Base-by-base conservation (phyloP, 2,113 vertebrate genomes). In the Micromys minutus region DNA sequence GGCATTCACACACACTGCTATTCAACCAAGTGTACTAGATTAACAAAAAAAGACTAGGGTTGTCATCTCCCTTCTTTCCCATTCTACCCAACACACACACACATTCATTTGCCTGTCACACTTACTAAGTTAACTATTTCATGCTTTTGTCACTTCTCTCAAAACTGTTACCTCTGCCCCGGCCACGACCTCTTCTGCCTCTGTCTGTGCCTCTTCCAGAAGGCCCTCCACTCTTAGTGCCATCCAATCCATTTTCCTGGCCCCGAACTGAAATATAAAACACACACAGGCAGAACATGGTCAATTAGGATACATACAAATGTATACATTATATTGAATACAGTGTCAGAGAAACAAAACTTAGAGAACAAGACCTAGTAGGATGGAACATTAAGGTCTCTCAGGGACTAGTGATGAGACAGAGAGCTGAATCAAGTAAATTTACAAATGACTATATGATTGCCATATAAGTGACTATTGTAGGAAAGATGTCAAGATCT, bases 241-340 rank as follows among this genome's bases (percentile, higher is more conserved):
- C 99, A 42, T 99, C 99, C 79, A 99, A 95, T 55, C 99, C 99
- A 15, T 99, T 99, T 97, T 99, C 99, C 98, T 99, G 99, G 91
- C 99, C 99, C 65, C 99, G 99, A 98, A 99, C 99, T 99, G 93
- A 26, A 97, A 98, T 65, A 97, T 15, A 57, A 52, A 84, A 67
- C n/a, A 89, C n/a, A 89, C 21, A 90, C 12, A 90, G 59, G 52
- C 89, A 95, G 36, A 93, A n/a, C 31, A 85, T 21, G 47, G 71
- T 96, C 71, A 96, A 22, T 65, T 0, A 88, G 24, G 36, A 87
- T 42, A 86, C 15, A 92, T 8, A 86, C 7, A 93, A 61, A 75
- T 29, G 65, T 10, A 47, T 13, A 81, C 52, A 29, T 5, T 2
- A 8, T 4, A 88, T 72, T 9, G 34, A 85, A 67, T 63, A 84